Percentiles rank a stretch among this genome's conserved stretches.
phyloP scores from a whole-genome alignment of 2,797 vertebrate species.

The Phoeniculus purpureus region DNA sequence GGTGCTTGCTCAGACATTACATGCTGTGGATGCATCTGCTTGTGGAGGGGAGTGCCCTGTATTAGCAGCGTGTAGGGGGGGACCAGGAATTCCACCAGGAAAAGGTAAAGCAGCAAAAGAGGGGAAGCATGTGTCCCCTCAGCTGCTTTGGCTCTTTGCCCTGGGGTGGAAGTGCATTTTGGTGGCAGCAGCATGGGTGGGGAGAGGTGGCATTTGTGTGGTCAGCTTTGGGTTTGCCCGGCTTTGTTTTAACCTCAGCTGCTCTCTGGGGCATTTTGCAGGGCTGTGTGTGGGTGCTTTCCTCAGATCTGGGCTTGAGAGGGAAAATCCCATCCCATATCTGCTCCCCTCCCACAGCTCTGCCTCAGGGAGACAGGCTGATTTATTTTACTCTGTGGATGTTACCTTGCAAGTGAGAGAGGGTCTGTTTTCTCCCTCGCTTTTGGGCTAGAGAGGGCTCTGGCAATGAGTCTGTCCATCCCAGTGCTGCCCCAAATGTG shows the following conservation, averaged over 20 bases:
- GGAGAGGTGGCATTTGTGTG: neutral
- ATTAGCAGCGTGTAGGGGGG: neutral
- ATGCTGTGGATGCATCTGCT: neutral
- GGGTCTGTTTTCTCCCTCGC: neutral
- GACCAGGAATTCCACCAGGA: fast-evolving
- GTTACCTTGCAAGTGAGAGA: too few relatives aligned
- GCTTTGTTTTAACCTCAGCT: neutral
- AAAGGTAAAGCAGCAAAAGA: neutral
- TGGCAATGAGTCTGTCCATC: too few relatives aligned
- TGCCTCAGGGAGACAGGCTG: too few relatives aligned
- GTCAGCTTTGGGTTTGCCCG: neutral
- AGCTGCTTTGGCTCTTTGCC: neutral
- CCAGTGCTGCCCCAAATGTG: too few relatives aligned
- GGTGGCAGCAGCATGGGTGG: fast-evolving
- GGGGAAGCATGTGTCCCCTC: neutral
- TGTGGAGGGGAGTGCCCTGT: neutral
- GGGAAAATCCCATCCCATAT: neutral
- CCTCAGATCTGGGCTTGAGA: neutral
- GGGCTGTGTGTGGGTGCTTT: fast-evolving
- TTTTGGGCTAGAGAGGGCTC: neutral
- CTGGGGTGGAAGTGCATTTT: fast-evolving
- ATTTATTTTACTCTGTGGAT: neutral
- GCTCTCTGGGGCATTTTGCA: neutral
- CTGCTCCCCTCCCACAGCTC: fast-evolving
- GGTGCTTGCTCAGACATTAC: neutral